phyloP scores from a whole-genome alignment of 2,888 invertebrate genomes.

The Sepioteuthis lessoniana region DNA sequence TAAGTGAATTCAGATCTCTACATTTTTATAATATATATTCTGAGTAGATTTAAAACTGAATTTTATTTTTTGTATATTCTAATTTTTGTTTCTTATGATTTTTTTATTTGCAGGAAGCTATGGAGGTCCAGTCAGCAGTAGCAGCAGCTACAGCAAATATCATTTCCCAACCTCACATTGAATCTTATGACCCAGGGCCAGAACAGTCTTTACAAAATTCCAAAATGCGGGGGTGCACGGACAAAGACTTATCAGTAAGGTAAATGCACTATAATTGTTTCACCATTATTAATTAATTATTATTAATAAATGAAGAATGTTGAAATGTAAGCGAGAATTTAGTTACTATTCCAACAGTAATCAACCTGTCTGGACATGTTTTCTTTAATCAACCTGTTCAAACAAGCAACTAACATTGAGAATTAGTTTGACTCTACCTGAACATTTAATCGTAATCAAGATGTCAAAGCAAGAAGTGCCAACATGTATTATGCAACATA shows the following conservation, averaged over 20 bases:
- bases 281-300: background rate
- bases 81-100: background rate
- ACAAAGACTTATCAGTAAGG: slow-evolving; percentile 39
- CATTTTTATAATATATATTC: no score
- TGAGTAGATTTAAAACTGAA: background rate
- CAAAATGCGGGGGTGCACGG: background rate
- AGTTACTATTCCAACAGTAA: background rate
- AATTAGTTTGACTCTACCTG: background rate
- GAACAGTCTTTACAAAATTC: slow-evolving; percentile 35
- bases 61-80: background rate
- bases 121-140: slow-evolving; percentile 41
- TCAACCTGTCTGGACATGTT: background rate
- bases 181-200: slow-evolving; percentile 40
- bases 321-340: background rate
- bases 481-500: no score
- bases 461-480: background rate
- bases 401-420: background rate
- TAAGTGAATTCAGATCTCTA: no score
- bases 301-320: background rate
- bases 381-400: background rate
- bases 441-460: background rate
- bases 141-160: slow-evolving; percentile 38
- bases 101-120: slow-evolving; percentile 23
- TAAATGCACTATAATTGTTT: background rate
- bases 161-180: background rate